These are phyloP conservation scores for Panthera tigris DNA, from an alignment of 2,113 vertebrate species.

Conservation along the genomic window DNA sequence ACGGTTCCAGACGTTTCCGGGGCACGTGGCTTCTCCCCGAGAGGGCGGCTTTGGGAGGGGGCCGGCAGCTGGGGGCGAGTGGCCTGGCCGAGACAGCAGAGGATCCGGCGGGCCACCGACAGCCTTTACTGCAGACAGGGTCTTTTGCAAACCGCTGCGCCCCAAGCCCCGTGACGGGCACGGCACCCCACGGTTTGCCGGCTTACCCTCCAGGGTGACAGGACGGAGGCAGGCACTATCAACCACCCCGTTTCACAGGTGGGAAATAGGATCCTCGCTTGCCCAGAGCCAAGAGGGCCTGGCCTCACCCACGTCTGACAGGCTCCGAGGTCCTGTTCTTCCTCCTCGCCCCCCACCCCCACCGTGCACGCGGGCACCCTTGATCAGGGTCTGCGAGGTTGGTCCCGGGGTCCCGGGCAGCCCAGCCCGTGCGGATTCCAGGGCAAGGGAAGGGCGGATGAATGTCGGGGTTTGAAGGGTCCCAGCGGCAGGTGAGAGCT, in stretches of 20 bases:
- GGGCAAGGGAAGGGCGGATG: background rate
- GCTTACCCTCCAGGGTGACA: background rate
- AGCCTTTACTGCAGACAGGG: rapidly evolving
- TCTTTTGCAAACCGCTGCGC: too few relatives aligned
- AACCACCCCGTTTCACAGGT: rapidly evolving
- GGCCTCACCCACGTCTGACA: rapidly evolving
- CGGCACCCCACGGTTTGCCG: rapidly evolving
- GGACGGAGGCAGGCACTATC: rapidly evolving
- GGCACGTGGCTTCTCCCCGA: rapidly evolving
- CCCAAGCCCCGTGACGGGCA: background rate
- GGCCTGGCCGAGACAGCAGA: background rate
- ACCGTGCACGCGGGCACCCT: rapidly evolving
- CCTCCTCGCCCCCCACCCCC: too few relatives aligned
- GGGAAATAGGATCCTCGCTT: background rate
- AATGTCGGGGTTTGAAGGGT: background rate
- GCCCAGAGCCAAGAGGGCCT: too few relatives aligned
- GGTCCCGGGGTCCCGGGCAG: background rate
- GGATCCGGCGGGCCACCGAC: rapidly evolving
- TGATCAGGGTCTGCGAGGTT: background rate
- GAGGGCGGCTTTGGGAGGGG: background rate
- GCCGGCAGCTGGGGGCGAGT: background rate
- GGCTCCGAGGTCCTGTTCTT: rapidly evolving
- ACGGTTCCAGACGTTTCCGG: rapidly evolving
- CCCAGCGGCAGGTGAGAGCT: background rate
- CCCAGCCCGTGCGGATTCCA: background rate